Conservation (phyloP, 2,888 invertebrate species). For the Microctonus aethiopoides region DNA sequence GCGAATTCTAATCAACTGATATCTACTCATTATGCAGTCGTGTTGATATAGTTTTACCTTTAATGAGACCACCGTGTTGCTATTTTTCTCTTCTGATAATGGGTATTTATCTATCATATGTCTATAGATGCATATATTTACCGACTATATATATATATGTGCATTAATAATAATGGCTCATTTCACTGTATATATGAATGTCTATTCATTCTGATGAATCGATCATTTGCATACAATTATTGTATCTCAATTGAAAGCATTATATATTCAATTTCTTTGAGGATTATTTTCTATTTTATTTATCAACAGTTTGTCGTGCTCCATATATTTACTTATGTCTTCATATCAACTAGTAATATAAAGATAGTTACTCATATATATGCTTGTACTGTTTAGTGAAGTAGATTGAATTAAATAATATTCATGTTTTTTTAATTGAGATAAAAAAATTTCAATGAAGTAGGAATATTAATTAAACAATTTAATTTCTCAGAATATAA, state of each 20-base stretch:
- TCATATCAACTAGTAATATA: no score
- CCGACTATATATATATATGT: slow-evolving; percentile 5
- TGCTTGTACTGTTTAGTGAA: no score
- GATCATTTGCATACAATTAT: slow-evolving; percentile 6
- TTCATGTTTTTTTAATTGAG: no score
- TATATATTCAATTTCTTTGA: background rate
- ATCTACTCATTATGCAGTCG: slow-evolving; percentile 61
- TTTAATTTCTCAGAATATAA: no score
- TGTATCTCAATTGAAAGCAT: background rate
- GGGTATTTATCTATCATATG: background rate
- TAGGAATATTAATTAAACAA: no score
- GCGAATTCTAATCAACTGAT: slow-evolving; percentile 62
- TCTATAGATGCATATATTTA: background rate
- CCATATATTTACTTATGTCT: no score
- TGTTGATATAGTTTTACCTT: slow-evolving; percentile 49
- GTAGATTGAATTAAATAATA: no score
- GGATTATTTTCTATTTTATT: background rate
- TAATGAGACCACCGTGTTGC: slow-evolving; percentile 62
- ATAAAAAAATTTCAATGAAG: no score
- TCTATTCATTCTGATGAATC: slow-evolving; percentile 7
- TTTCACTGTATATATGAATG: slow-evolving; percentile 12
- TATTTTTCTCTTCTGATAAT: slow-evolving; percentile 16
- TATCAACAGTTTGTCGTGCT: no score
- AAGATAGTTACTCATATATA: no score
- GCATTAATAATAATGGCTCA: background rate